Evolutionary conservation across 2,113 vertebrate genomes (phyloP).

Genomic region (Sebastes schlegelii): DNA sequence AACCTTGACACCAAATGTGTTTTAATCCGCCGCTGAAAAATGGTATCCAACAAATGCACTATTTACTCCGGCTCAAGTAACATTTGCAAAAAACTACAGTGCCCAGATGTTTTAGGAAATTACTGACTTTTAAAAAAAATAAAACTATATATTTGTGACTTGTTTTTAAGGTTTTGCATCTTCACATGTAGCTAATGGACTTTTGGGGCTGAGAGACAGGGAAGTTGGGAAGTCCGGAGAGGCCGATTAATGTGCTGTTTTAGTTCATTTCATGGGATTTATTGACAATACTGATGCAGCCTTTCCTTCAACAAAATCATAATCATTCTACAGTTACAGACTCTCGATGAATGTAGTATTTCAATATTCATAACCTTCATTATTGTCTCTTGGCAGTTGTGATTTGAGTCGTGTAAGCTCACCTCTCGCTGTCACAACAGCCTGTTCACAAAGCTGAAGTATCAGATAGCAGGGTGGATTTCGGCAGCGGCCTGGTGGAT

Average conservation of each 20-base stretch:
- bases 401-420: constrained; percentile 8
- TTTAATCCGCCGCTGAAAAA: not conserved
- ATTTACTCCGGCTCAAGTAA: not conserved
- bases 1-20: not conserved
- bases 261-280: not conserved
- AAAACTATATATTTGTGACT: not conserved
- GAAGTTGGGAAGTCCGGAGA: not conserved
- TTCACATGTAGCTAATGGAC: not conserved
- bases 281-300: not conserved
- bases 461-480: constrained; percentile 34
- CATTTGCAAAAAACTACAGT: not conserved
- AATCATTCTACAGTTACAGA: not conserved
- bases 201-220: not conserved
- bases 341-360: not conserved
- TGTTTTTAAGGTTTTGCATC: not conserved
- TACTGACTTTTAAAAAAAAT: not conserved
- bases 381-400: not conserved
- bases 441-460: constrained; percentile 9
- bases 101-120: not conserved
- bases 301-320: not conserved
- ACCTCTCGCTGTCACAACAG: not conserved
- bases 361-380: not conserved
- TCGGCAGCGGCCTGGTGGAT: constrained; percentile 11
- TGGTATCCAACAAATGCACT: not conserved
- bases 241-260: not conserved